Evolutionary conservation across 1,140 invertebrate genomes (phyloP).

Genomic region (Orchesella cincta): DNA sequence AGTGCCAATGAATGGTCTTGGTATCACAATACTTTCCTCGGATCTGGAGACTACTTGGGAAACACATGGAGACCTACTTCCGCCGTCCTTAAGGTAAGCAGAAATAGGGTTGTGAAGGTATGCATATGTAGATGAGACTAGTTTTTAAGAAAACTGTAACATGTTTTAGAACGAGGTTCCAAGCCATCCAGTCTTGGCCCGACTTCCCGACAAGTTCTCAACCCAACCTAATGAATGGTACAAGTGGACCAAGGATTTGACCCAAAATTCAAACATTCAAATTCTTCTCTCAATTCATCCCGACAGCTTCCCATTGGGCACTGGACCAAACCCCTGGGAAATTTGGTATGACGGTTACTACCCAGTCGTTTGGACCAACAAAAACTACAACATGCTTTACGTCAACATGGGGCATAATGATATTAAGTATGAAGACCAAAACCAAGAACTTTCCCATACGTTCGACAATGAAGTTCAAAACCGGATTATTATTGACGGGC

Average conservation of each 20-base stretch:
- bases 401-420: constrained; percentile 46
- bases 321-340: constrained; percentile 35
- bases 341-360: constrained; percentile 42
- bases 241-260: constrained; percentile 13
- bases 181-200: constrained; percentile 14
- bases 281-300: constrained; percentile 38
- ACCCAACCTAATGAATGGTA: constrained; percentile 42
- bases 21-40: constrained; percentile 42
- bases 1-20: constrained; percentile 37
- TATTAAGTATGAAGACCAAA: constrained; percentile 42
- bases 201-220: constrained; percentile 30
- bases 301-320: constrained; percentile 42
- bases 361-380: constrained; percentile 44
- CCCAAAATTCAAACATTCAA: constrained; percentile 35
- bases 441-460: neutral
- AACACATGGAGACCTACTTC: constrained; percentile 44
- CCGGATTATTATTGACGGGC: neutral
- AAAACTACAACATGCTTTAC: constrained; percentile 42
- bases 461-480: constrained; percentile 19
- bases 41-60: constrained; percentile 32
- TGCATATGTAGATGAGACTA: neutral
- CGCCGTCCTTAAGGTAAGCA: constrained; percentile 1
- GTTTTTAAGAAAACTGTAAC: neutral
- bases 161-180: constrained; percentile 26
- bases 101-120: neutral